Conservation (phyloP, 2,113 vertebrate genomes). For the Dasyornis broadbenti region DNA sequence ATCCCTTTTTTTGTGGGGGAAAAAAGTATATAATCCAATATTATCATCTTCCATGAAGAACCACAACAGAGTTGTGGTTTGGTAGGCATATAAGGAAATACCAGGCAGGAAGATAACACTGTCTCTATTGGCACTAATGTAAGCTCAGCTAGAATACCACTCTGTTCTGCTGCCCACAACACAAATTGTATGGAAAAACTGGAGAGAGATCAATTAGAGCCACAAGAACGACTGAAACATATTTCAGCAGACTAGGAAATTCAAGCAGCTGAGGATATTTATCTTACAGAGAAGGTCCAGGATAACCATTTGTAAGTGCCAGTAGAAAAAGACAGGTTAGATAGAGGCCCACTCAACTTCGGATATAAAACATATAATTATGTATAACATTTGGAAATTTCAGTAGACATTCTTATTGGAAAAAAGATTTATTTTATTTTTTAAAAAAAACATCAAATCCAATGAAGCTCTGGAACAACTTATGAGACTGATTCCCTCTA, state of each 20-base stretch:
- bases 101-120: not conserved
- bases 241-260: not conserved
- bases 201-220: not conserved
- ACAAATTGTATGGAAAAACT: not conserved
- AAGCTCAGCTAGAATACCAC: not conserved
- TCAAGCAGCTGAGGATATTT: constrained; percentile 2
- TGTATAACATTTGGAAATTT: not conserved
- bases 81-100: not conserved
- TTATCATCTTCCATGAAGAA: not conserved
- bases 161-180: not conserved
- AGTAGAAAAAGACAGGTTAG: not conserved
- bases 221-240: not conserved
- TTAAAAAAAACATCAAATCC: not conserved
- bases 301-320: not conserved
- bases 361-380: not conserved
- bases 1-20: not conserved
- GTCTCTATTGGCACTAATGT: not conserved
- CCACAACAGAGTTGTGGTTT: not conserved
- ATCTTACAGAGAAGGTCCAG: not conserved
- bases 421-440: not conserved
- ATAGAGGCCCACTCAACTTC: not conserved
- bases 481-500: not conserved
- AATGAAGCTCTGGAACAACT: not conserved
- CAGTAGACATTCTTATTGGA: not conserved
- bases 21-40: not conserved